phyloP scores from a whole-genome alignment of 2,113 vertebrate genomes.

The Megaleporinus macrocephalus region DNA sequence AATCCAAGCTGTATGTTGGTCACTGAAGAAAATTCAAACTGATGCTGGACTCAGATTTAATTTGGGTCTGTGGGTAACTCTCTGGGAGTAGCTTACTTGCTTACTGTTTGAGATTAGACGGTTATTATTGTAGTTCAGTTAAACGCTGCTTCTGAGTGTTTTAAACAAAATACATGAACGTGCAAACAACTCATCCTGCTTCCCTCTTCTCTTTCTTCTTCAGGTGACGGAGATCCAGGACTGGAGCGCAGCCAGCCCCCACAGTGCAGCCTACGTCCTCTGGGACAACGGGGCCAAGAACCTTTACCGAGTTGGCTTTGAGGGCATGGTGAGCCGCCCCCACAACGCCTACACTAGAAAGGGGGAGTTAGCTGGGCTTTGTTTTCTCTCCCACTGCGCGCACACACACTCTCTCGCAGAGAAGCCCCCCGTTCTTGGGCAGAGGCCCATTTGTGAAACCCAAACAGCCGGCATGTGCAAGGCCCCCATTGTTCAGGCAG shows the following conservation, averaged over 20 bases:
- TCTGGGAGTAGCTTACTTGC: no score
- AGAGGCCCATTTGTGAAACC: slow-evolving; percentile 70
- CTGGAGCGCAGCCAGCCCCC: slow-evolving; percentile 97
- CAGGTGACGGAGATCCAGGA: slow-evolving; percentile 99
- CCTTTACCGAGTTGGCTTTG: slow-evolving; percentile 98
- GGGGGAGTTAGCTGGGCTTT: slow-evolving; percentile 40
- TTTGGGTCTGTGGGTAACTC: no score
- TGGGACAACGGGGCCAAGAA: slow-evolving; percentile 99
- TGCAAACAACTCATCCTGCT: not conserved
- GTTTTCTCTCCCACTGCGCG: slow-evolving; percentile 42
- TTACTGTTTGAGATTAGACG: no score
- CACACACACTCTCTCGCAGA: slow-evolving; percentile 46
- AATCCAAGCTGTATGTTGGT: no score
- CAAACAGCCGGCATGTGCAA: slow-evolving; percentile 71
- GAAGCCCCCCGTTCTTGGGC: slow-evolving; percentile 65
- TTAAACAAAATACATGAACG: not conserved
- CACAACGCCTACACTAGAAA: slow-evolving; percentile 55
- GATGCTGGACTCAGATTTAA: no score
- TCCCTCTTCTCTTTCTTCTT: not conserved
- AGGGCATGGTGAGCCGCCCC: slow-evolving; percentile 93
- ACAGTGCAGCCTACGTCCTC: slow-evolving; percentile 96
- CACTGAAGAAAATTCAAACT: no score
- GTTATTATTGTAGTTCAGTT: no score
- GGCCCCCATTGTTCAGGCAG: slow-evolving; percentile 75
- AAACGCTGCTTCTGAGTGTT: no score